These are phyloP conservation scores for Lethenteron camtschaticum DNA, from an alignment of 2,113 vertebrate genomes.

Conservation along the genomic window DNA sequence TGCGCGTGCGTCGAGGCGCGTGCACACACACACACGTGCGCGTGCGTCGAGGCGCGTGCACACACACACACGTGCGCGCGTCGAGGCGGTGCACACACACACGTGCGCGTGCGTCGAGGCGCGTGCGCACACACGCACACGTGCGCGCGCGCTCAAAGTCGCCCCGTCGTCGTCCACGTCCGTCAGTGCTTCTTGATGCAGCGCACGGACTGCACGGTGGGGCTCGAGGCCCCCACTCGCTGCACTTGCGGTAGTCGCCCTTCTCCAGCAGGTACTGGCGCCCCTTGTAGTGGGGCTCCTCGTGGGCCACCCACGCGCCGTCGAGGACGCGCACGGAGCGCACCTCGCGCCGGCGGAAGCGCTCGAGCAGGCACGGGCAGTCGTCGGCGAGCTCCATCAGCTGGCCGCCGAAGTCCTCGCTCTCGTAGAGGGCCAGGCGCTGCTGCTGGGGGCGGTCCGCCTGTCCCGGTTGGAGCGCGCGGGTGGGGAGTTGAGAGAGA, in stretches of 20 bases:
- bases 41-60: no score
- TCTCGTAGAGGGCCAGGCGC: constrained; percentile 19
- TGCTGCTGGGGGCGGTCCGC: no score
- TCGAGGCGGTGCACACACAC: no score
- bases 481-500: no score
- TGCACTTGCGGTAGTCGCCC: constrained; percentile 57
- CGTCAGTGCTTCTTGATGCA: constrained; percentile 16
- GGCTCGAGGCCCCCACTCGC: constrained; percentile 47
- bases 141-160: no score
- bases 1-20: no score
- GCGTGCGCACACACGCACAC: no score
- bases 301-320: constrained; percentile 70
- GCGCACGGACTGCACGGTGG: constrained; percentile 52
- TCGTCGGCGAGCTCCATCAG: constrained; percentile 53
- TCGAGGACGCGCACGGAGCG: constrained; percentile 60
- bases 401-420: constrained; percentile 56
- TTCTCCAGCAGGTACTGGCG: constrained; percentile 70
- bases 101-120: no score
- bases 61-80: no score
- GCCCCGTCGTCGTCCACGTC: no score
- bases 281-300: constrained; percentile 61
- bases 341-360: constrained; percentile 48
- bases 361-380: constrained; percentile 54
- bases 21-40: no score
- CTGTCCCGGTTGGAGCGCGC: no score